Conservation (phyloP, 2,113 vertebrate species). For the Dinomys branickii region DNA sequence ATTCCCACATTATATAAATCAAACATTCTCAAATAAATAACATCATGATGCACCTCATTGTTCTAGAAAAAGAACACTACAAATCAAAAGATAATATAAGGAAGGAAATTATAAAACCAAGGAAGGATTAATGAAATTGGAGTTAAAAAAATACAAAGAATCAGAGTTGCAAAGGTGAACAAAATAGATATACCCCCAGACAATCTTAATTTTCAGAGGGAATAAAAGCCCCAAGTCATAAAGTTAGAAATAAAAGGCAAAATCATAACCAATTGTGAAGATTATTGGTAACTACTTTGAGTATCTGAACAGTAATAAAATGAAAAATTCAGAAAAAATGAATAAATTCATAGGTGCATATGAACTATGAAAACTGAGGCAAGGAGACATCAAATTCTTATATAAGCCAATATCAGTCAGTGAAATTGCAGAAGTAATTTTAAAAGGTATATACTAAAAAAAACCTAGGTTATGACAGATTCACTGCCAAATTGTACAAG, state of each 20-base stretch:
- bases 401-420: background rate
- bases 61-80: background rate
- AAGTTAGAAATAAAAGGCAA: background rate
- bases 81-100: background rate
- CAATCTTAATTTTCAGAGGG: background rate
- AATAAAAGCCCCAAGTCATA: background rate
- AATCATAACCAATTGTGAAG: background rate
- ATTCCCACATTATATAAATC: background rate
- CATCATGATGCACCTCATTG: background rate
- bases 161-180: background rate
- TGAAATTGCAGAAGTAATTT: background rate
- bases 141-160: background rate
- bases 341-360: background rate
- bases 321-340: background rate
- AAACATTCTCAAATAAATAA: background rate
- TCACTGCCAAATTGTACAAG: background rate
- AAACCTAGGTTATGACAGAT: background rate
- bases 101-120: background rate
- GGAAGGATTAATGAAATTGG: background rate
- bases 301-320: background rate
- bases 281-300: background rate
- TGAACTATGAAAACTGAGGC: background rate
- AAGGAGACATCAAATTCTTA: background rate
- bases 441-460: background rate
- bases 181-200: background rate